These are phyloP conservation scores for Diarsia mendica DNA, from an alignment of 2,888 invertebrate species.

Conservation along the genomic window DNA sequence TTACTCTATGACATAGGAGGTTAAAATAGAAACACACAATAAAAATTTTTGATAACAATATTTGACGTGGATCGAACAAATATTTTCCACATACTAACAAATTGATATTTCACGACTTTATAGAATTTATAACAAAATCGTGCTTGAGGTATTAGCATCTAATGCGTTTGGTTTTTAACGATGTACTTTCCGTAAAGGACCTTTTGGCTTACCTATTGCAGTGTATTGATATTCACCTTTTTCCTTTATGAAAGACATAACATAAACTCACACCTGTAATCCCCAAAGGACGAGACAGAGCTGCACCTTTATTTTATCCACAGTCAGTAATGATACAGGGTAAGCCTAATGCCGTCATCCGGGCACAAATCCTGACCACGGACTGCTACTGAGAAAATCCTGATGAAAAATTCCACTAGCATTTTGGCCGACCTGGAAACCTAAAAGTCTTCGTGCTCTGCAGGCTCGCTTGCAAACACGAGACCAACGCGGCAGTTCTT, in stretches of 20 bases:
- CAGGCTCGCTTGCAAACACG: background rate
- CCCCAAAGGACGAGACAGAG: background rate
- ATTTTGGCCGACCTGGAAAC: background rate
- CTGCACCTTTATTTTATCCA: background rate
- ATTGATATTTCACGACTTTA: conserved; percentile 53
- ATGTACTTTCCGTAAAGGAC: background rate
- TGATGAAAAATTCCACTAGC: background rate
- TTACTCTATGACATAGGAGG: background rate
- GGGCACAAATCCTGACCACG: background rate
- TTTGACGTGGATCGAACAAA: conserved; percentile 28
- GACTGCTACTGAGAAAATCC: background rate
- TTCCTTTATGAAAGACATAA: background rate
- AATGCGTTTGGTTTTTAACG: conserved; percentile 25
- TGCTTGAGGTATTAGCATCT: conserved; percentile 38
- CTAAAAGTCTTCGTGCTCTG: background rate
- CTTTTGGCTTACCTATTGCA: background rate
- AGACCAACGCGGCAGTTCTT: background rate
- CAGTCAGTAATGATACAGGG: background rate
- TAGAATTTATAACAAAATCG: conserved; percentile 45
- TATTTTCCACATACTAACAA: conserved; percentile 52
- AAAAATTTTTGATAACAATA: conserved; percentile 32
- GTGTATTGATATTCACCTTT: background rate
- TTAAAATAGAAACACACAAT: conserved; percentile 22
- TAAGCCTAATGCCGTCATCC: too few relatives aligned
- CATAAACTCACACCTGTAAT: background rate